A percentile compares a stretch with the other conserved stretches of the same genome.
These are phyloP conservation scores for Oligia latruncula DNA, from an alignment of 2,888 invertebrate species.

Conservation along the genomic window DNA sequence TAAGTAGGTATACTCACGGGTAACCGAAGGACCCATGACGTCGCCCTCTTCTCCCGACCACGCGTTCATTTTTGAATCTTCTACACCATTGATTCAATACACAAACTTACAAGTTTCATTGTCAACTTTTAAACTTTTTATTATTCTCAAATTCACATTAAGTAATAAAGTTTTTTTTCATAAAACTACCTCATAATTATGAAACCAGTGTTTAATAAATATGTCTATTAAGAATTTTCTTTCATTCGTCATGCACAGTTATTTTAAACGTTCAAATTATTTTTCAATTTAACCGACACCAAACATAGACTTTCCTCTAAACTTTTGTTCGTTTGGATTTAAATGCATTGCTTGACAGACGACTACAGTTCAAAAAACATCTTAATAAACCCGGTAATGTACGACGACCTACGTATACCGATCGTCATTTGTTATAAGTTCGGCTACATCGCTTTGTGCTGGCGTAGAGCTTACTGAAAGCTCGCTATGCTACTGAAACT, in stretches of 20 bases:
- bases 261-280: conserved; percentile 9
- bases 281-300: neutral
- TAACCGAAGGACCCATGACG: conserved; percentile 84
- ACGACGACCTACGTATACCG: neutral
- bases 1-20: conserved; percentile 75
- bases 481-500: conserved; percentile 75
- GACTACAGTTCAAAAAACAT: neutral
- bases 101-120: conserved; percentile 25
- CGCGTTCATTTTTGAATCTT: conserved; percentile 78
- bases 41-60: conserved; percentile 81
- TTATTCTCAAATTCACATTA: conserved; percentile 3
- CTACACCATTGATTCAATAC: neutral
- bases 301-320: neutral
- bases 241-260: neutral
- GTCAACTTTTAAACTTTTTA: neutral
- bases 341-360: conserved; percentile 8
- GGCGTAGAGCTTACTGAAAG: conserved; percentile 83
- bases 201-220: neutral
- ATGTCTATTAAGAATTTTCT: neutral
- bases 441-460: conserved; percentile 69
- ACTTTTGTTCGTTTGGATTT: neutral
- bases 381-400: conserved; percentile 13
- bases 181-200: neutral
- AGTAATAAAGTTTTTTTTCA: neutral
- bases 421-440: conserved; percentile 17